Percentiles rank a stretch among this genome's conserved stretches.
phyloP scores from a whole-genome alignment of 2,888 invertebrate species.

The Dryobota labecula region DNA sequence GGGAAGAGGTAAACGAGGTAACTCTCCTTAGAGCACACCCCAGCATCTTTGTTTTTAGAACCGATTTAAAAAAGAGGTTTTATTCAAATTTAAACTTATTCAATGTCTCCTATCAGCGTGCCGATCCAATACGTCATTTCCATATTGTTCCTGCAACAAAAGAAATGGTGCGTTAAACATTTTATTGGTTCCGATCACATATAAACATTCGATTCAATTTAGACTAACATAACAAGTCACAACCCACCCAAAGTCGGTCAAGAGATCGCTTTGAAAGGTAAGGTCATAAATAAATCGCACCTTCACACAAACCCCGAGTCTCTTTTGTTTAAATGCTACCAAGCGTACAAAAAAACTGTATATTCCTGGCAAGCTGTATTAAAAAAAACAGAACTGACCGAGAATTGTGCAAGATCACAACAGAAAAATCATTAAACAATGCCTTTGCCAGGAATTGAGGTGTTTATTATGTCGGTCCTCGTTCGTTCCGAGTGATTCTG shows the following conservation, averaged over 20 bases:
- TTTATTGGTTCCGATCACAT: constrained; percentile 74
- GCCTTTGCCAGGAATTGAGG: constrained; percentile 89
- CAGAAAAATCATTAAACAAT: constrained; percentile 90
- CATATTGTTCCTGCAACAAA: constrained; percentile 89
- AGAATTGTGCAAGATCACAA: constrained; percentile 90
- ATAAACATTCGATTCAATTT: constrained; percentile 72
- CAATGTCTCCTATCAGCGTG: constrained; percentile 73
- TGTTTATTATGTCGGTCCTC: constrained; percentile 88
- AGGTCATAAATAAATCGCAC: constrained; percentile 90
- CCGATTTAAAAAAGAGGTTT: constrained; percentile 75
- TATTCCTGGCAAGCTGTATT: constrained; percentile 83
- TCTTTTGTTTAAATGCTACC: constrained; percentile 90
- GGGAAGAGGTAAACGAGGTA: constrained; percentile 79
- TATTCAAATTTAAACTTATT: constrained; percentile 71
- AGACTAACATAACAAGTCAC: constrained; percentile 73
- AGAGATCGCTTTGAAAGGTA: constrained; percentile 82
- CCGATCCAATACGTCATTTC: constrained; percentile 74
- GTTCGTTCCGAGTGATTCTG: constrained; percentile 82
- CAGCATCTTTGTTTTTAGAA: constrained; percentile 87
- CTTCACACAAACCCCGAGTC: constrained; percentile 84
- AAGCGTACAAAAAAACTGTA: constrained; percentile 86
- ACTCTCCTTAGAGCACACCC: constrained; percentile 87
- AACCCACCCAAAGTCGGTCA: constrained; percentile 85
- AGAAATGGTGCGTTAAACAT: constrained; percentile 76
- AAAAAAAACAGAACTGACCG: constrained; percentile 79